These are phyloP conservation scores for Scomberomorus guttatus DNA, from an alignment of 2,797 vertebrate species.

Conservation along the genomic window DNA sequence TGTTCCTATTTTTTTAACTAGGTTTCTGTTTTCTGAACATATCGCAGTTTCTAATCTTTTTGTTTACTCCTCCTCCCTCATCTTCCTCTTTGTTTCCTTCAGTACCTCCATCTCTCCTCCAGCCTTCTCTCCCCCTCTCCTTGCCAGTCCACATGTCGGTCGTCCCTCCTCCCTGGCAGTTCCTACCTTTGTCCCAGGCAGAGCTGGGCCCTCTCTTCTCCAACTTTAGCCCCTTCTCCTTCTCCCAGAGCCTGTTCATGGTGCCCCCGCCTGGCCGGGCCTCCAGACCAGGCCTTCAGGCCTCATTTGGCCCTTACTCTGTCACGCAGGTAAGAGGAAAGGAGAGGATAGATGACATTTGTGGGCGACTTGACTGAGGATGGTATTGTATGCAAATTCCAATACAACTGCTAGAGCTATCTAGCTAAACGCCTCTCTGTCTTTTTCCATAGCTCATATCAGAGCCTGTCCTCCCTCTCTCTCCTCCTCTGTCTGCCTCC, in stretches of 20 bases:
- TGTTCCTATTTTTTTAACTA: neutral
- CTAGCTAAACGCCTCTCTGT: neutral
- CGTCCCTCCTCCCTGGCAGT: slow-evolving; percentile 69
- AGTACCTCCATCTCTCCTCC: slow-evolving; percentile 62
- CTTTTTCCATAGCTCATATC: slow-evolving; percentile 73
- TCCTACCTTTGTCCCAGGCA: slow-evolving; percentile 78
- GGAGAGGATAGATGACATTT: neutral
- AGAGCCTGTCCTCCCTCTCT: slow-evolving; percentile 62
- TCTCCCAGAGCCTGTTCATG: slow-evolving; percentile 80
- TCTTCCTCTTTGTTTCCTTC: neutral
- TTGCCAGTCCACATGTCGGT: slow-evolving; percentile 76
- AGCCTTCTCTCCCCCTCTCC: slow-evolving; percentile 69
- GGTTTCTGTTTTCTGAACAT: neutral
- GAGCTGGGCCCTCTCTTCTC: slow-evolving; percentile 81
- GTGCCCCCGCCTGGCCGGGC: slow-evolving; percentile 53
- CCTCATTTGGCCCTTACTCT: slow-evolving; percentile 82
- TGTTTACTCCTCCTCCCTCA: neutral
- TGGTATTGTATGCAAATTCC: neutral
- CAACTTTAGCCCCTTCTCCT: slow-evolving; percentile 84
- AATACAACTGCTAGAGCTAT: neutral
- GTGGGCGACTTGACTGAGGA: neutral
- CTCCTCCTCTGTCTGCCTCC: slow-evolving; percentile 70
- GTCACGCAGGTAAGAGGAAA: slow-evolving; percentile 76
- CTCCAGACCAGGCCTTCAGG: slow-evolving; percentile 69
- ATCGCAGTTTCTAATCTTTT: neutral